Evolutionary conservation across 2,113 vertebrate genomes (phyloP).

Genomic region (Salvelinus sp.): DNA sequence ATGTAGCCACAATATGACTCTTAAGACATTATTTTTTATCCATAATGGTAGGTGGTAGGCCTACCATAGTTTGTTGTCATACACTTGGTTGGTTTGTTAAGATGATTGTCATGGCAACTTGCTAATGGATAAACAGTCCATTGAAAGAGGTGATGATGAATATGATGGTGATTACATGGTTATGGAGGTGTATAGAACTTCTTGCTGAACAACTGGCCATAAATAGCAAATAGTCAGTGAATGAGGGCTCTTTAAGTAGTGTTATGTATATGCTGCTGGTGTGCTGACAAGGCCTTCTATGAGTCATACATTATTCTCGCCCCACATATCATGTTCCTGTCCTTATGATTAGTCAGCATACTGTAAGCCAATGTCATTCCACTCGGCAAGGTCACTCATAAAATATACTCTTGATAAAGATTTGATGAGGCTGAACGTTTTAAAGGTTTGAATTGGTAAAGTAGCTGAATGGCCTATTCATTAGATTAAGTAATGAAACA

Average conservation of each 20-base stretch:
- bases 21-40: background rate
- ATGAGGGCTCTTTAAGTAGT: slow-evolving; percentile 38
- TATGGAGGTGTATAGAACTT: slow-evolving; percentile 40
- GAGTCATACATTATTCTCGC: slow-evolving; percentile 42
- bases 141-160: slow-evolving; percentile 25
- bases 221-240: slow-evolving; percentile 55
- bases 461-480: background rate
- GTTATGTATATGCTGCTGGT: slow-evolving; percentile 47
- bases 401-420: slow-evolving; percentile 29
- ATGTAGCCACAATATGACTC: background rate
- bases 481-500: background rate
- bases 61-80: background rate
- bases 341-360: slow-evolving; percentile 54
- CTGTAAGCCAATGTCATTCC: slow-evolving; percentile 42
- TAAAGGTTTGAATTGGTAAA: background rate
- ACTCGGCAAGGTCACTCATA: slow-evolving; percentile 47
- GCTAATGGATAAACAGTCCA: background rate
- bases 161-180: slow-evolving; percentile 25
- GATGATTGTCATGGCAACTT: background rate
- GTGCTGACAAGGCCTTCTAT: slow-evolving; percentile 43
- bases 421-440: background rate
- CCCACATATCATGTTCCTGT: slow-evolving; percentile 51
- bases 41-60: background rate
- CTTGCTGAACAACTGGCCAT: slow-evolving; percentile 27
- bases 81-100: background rate